phyloP scores from a whole-genome alignment of 2,113 vertebrate species.

The Lates calcarifer region DNA sequence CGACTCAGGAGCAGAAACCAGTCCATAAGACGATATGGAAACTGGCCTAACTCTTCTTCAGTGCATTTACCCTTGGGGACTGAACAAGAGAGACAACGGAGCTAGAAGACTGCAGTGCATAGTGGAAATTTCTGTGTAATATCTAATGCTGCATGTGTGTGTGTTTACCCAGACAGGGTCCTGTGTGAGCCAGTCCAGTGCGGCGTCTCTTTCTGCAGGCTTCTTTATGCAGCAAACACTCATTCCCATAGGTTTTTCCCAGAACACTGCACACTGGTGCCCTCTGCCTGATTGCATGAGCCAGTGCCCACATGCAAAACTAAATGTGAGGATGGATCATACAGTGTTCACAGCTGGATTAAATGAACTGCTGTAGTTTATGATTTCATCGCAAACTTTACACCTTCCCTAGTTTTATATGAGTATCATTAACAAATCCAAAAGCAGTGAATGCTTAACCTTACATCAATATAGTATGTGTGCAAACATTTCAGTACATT shows the following conservation, averaged over 20 bases:
- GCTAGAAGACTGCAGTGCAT: conserved; percentile 11
- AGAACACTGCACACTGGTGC: conserved; percentile 85
- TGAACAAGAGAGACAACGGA: conserved; percentile 54
- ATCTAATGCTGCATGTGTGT: conserved; percentile 32
- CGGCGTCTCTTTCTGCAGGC: conserved; percentile 81
- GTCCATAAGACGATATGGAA: conserved; percentile 80
- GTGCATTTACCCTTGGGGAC: conserved; percentile 57
- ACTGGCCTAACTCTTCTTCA: conserved; percentile 79
- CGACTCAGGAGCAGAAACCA: conserved; percentile 83
- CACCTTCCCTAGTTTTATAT: neutral
- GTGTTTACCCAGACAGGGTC: conserved; percentile 80
- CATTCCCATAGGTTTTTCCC: conserved; percentile 81
- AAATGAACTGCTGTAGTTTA: neutral
- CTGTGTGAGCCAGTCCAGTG: conserved; percentile 78
- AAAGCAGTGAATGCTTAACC: neutral
- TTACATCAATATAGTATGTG: neutral
- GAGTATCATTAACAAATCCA: neutral
- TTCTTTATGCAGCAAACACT: conserved; percentile 83
- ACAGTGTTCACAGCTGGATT: conserved; percentile 13
- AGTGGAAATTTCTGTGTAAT: conserved; percentile 36
- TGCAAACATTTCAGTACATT: neutral
- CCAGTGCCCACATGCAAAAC: conserved; percentile 38
- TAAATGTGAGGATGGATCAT: conserved; percentile 7
- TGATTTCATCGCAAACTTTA: neutral
- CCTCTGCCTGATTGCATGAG: conserved; percentile 76